These are phyloP conservation scores for Hydrozoanthus tunicans DNA, from an alignment of 64 coral and sea anemone species.

Conservation along the genomic window DNA sequence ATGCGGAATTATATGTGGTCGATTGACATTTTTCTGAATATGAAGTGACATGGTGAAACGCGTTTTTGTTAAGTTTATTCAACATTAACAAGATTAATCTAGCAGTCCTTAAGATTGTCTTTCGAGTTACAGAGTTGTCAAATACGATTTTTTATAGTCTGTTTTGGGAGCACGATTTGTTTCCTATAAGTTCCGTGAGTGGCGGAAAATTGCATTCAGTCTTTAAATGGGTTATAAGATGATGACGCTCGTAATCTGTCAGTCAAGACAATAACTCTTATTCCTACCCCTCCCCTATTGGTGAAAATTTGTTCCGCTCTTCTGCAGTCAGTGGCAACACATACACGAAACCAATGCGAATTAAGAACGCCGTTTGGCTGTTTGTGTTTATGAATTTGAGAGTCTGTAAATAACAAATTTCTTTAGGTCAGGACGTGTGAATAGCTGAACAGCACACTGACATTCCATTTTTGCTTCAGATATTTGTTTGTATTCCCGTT, in stretches of 20 bases:
- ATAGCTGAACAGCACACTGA: constrained; percentile 20
- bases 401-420: constrained; percentile 59
- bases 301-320: not conserved
- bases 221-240: not conserved
- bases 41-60: not conserved
- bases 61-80: not conserved
- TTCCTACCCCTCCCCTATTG: constrained; percentile 24
- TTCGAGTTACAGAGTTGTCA: not conserved
- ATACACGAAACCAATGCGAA: constrained; percentile 31
- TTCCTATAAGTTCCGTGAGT: not conserved
- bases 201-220: constrained; percentile 2
- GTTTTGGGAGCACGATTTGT: not conserved
- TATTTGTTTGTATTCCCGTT: constrained; percentile 20
- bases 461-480: constrained; percentile 6
- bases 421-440: constrained; percentile 55
- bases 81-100: not conserved
- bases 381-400: constrained; percentile 53
- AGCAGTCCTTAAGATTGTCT: not conserved
- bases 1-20: not conserved
- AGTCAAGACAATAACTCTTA: not conserved
- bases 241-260: constrained; percentile 1
- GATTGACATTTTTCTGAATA: not conserved
- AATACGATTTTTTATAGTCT: not conserved
- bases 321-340: constrained; percentile 54
- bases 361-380: constrained; percentile 6